Base-by-base conservation (phyloP, 2,888 invertebrate species). In the Polymixis lichenea region DNA sequence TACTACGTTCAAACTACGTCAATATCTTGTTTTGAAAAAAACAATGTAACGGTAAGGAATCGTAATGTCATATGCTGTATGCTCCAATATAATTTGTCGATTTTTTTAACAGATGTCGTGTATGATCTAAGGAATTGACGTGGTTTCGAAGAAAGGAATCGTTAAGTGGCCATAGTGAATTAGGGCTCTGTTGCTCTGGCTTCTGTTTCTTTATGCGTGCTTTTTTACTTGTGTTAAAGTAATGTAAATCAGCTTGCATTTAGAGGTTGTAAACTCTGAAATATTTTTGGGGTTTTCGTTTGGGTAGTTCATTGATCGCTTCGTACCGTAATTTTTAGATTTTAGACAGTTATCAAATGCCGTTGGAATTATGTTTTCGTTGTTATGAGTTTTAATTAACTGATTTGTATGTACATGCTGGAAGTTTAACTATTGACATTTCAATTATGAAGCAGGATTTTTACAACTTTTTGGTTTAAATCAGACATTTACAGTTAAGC, bases 341-440 rank as follows among this genome's bases (percentile, higher is more conserved):
- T 78, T 72, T 22, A 69, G 7, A 66, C 19, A 11, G 15, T 65
- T 83, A 83, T 82, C 56, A 62, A 67, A 17, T 32, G 53, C 13
- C 56, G 55, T 46, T 25, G 17, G 67, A 61, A 84, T 80, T 83
- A 71, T 70, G 55, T 60, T 46, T 64, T 53, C n/a, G 46, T 56
- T 61, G 32, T 64, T 67, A 43, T 38, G 15, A 56, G 8, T 65
- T 64, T n/a, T 75, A 68, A 77, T 71, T 46, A 56, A 32, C 32
- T n/a, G n/a, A 68, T 75, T 79, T 64, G 46, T 53, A 28, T 83
- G 72, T 38, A n/a, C 56, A 22, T 46, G 7, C 15, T 66, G 15
- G 8, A 6, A 58, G 15, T 32, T 64, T 51, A 53, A 72, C 0
- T 61, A 73, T 51, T 64, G 55, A n/a, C 51, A 60, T 62, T 43